phyloP scores from a whole-genome alignment of 2,797 vertebrate species.

The Siniperca obscura region DNA sequence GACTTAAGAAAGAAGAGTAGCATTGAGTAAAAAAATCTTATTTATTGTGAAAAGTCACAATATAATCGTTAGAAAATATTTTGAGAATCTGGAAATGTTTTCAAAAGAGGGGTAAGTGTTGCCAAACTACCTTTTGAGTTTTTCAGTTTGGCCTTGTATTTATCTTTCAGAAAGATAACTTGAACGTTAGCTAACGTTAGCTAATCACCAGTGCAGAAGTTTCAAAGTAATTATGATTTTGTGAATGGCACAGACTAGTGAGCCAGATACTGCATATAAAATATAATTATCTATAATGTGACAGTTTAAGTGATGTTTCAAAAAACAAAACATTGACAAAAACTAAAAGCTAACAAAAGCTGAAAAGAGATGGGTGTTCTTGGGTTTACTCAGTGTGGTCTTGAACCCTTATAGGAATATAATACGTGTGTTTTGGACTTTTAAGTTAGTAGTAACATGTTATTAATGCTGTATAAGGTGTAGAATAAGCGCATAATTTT shows the following conservation, averaged over 20 bases:
- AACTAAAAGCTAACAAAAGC: no score
- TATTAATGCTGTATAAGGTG: background rate
- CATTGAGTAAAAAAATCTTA: background rate
- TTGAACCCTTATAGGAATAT: no score
- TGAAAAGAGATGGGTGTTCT: no score
- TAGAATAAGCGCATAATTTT: background rate
- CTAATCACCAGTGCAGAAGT: background rate
- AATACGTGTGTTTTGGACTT: background rate
- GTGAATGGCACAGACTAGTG: background rate
- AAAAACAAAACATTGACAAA: background rate
- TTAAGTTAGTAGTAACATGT: background rate
- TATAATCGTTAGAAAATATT: background rate
- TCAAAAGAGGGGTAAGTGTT: background rate
- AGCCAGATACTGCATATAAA: background rate
- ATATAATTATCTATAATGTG: background rate
- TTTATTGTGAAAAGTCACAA: background rate
- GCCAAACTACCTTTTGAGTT: background rate
- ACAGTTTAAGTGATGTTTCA: background rate
- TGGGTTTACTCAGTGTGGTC: no score
- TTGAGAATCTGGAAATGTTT: background rate
- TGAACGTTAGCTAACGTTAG: background rate
- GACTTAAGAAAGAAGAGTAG: background rate
- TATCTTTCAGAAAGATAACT: background rate
- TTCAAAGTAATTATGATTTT: background rate
- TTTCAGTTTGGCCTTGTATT: background rate